Percentiles rank a stretch among this genome's conserved stretches.
Conservation (phyloP, 2,113 vertebrate genomes). For the Oryctolagus cuniculus region DNA sequence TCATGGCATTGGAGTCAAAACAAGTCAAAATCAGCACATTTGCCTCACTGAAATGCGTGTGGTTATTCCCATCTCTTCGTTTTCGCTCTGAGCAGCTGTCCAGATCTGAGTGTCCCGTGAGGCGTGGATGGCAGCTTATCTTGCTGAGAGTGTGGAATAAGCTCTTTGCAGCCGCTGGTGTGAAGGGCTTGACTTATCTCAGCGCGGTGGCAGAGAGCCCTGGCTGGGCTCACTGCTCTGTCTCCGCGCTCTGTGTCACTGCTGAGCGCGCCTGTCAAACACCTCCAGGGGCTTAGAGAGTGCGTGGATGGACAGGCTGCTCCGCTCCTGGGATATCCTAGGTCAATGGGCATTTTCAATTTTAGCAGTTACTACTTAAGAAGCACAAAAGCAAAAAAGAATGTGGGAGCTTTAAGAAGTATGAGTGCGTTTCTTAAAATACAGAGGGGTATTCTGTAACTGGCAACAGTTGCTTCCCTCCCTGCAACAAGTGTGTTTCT, state of each 20-base stretch:
- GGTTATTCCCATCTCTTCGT: neutral
- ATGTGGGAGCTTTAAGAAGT: neutral
- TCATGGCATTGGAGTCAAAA: neutral
- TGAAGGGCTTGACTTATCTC: slow-evolving; percentile 87
- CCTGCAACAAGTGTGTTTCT: neutral
- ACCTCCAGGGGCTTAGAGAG: slow-evolving; percentile 79
- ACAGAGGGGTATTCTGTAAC: neutral
- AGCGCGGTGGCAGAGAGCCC: slow-evolving; percentile 81
- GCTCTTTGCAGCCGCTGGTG: slow-evolving; percentile 84
- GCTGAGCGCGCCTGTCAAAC: slow-evolving; percentile 86
- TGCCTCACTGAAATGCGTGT: neutral
- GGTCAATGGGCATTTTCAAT: slow-evolving; percentile 50
- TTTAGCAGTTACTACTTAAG: slow-evolving; percentile 43
- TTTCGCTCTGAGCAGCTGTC: slow-evolving; percentile 70
- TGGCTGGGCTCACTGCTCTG: slow-evolving; percentile 77
- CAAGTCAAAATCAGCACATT: slow-evolving; percentile 13
- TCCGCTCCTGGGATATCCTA: slow-evolving; percentile 29
- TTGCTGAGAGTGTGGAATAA: slow-evolving; percentile 85
- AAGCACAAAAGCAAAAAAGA: neutral
- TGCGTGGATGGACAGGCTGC: neutral
- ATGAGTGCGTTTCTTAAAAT: neutral
- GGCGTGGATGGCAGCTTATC: slow-evolving; percentile 87
- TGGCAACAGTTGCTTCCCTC: neutral
- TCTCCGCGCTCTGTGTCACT: slow-evolving; percentile 64
- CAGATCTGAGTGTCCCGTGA: slow-evolving; percentile 82